phyloP scores from a whole-genome alignment of 1,140 invertebrate species.

The Pachyrhynchus sulphureomaculatus region DNA sequence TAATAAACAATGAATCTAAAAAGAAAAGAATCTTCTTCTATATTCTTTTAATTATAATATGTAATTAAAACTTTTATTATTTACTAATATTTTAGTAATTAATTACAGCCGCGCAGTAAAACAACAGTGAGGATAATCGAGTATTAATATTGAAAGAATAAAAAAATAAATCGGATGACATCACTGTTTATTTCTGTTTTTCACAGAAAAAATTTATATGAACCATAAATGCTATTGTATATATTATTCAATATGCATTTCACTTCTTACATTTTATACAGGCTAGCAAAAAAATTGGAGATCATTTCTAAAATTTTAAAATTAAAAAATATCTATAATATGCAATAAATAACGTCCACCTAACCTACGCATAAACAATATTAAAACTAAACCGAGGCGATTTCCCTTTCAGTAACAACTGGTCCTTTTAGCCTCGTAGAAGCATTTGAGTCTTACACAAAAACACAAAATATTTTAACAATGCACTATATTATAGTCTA shows the following conservation, averaged over 20 bases:
- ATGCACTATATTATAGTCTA: background rate
- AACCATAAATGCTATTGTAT: background rate
- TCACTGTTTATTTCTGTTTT: conserved; percentile 1
- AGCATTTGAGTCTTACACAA: conserved; percentile 1
- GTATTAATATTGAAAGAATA: no score
- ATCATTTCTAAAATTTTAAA: background rate
- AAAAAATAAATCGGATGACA: conserved; percentile 1
- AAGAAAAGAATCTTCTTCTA: no score
- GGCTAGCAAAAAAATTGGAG: background rate
- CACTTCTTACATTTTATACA: background rate
- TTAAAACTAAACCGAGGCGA: conserved; percentile 7
- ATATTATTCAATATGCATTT: background rate
- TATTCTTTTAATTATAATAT: no score
- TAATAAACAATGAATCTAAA: no score
- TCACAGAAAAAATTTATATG: no score
- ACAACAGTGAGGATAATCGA: no score
- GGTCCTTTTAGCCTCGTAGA: conserved; percentile 1
- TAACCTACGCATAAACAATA: background rate
- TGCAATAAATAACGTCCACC: background rate
- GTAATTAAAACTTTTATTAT: no score
- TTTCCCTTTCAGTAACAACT: conserved; percentile 13
- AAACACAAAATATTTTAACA: background rate
- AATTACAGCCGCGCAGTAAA: no score
- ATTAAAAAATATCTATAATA: no score
- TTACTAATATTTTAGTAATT: no score